These are phyloP conservation scores for Cacatua alba DNA, from an alignment of 2,113 vertebrate species.

Conservation along the genomic window DNA sequence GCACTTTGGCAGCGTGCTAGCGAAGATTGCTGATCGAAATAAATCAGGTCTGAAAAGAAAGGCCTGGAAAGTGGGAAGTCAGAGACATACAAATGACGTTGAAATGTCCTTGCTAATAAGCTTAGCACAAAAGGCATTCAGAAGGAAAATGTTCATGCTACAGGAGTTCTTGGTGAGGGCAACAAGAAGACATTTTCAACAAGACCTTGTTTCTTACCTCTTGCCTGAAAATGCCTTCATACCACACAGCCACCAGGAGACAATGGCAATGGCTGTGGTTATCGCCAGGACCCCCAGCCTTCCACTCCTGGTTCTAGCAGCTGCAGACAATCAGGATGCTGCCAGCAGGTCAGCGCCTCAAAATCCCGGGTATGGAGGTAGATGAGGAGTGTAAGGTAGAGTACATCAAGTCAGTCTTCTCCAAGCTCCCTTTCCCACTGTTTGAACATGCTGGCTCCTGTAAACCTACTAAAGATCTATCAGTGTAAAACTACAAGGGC, in stretches of 20 bases:
- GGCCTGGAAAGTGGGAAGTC: neutral
- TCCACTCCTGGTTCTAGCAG: neutral
- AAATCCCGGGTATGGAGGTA: neutral
- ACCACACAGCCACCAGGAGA: neutral
- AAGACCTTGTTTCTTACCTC: neutral
- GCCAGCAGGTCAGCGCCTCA: neutral
- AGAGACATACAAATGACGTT: neutral
- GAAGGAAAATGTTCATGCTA: neutral
- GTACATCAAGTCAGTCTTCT: neutral
- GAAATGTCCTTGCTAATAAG: neutral
- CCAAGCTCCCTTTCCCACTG: neutral
- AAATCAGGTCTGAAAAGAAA: neutral
- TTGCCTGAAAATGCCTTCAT: neutral
- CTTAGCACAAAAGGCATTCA: neutral
- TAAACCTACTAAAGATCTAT: neutral
- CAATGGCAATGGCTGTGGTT: neutral
- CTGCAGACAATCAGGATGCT: neutral
- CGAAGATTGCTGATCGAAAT: neutral
- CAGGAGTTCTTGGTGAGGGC: neutral
- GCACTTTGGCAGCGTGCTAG: neutral
- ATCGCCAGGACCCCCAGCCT: neutral
- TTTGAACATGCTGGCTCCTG: neutral
- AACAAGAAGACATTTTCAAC: neutral
- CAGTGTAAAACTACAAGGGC: neutral
- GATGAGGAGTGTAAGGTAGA: neutral